These are phyloP conservation scores for Chrysina gloriosa DNA, from an alignment of 2,888 invertebrate species.

Conservation along the genomic window DNA sequence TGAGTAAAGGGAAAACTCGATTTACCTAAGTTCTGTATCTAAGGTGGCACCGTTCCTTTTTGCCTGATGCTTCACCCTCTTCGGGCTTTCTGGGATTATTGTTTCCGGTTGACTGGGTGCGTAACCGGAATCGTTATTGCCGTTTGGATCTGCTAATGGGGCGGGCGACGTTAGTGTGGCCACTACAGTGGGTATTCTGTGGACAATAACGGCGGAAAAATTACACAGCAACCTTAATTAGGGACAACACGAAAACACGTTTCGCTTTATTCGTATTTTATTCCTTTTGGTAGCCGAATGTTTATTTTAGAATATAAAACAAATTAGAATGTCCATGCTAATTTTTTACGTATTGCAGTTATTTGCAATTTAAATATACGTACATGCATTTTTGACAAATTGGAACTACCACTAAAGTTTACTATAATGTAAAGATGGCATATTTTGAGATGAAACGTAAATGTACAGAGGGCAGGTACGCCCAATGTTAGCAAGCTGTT, in stretches of 20 bases:
- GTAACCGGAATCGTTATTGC: constrained; percentile 88
- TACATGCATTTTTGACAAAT: too few species aligned
- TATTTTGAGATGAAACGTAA: too few species aligned
- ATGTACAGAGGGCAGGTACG: too few species aligned
- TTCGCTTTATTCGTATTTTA: background rate
- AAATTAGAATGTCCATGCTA: too few species aligned
- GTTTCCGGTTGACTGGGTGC: constrained; percentile 69
- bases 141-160: constrained; percentile 76
- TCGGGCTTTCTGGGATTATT: constrained; percentile 63
- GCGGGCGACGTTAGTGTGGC: constrained; percentile 71
- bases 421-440: too few species aligned
- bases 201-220: constrained; percentile 19
- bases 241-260: background rate
- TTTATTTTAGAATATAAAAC: too few species aligned
- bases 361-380: too few species aligned
- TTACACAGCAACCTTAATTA: constrained; percentile 18
- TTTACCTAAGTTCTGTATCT: constrained; percentile 64
- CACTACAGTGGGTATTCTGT: constrained; percentile 68
- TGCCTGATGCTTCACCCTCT: constrained; percentile 52
- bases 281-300: background rate
- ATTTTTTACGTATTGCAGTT: too few species aligned
- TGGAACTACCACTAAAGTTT: too few species aligned
- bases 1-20: constrained; percentile 30
- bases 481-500: too few species aligned
- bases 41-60: constrained; percentile 62